Conservation (phyloP, 2,113 vertebrate species). For the Platichthys stellatus region DNA sequence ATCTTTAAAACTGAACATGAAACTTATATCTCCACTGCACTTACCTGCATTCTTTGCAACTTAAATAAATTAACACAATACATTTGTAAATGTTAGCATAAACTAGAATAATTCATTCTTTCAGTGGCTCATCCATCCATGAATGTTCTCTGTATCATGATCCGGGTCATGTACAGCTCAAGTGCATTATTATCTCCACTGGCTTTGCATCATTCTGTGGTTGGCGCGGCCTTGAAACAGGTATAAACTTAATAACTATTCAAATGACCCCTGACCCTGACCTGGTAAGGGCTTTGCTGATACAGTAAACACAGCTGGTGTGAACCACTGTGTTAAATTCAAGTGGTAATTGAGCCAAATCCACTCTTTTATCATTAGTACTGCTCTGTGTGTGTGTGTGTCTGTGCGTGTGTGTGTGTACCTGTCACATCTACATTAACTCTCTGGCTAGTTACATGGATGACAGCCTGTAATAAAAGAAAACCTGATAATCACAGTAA, state of each 20-base stretch:
- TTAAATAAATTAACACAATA: no score
- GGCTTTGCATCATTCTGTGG: no score
- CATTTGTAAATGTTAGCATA: neutral
- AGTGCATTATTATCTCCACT: no score
- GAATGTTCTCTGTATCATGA: neutral
- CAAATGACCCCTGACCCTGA: neutral
- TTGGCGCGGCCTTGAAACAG: no score
- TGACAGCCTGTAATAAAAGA: slow-evolving; percentile 11
- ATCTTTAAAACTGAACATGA: no score
- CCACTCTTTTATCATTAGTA: neutral
- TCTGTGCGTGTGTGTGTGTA: neutral
- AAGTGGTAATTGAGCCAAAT: neutral
- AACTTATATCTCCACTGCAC: no score
- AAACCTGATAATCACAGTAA: slow-evolving; percentile 20
- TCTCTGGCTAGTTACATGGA: neutral
- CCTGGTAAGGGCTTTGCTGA: neutral
- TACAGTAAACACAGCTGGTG: neutral
- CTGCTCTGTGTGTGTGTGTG: no score
- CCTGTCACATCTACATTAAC: neutral
- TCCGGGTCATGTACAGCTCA: neutral
- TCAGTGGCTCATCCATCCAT: neutral
- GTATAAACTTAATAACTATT: neutral
- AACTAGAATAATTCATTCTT: neutral
- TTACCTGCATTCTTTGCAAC: no score
- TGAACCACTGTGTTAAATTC: neutral